phyloP scores from a whole-genome alignment of 2,888 invertebrate species.

The Homarus gammarus region DNA sequence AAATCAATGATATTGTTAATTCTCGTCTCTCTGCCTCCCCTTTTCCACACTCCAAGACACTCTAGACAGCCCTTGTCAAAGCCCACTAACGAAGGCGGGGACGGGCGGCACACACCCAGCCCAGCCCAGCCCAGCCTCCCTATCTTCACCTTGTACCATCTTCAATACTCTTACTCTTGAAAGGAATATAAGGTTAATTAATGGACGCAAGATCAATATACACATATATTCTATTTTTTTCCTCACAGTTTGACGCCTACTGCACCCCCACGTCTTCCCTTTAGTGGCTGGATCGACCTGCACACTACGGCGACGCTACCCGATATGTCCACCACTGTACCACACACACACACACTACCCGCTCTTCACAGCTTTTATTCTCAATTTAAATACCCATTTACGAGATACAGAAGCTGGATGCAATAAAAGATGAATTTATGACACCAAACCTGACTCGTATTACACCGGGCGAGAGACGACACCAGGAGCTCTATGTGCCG shows the following conservation, averaged over 20 bases:
- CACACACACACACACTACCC: too few relatives aligned
- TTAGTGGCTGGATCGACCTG: too few relatives aligned
- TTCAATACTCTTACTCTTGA: not conserved
- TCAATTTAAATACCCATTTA: too few relatives aligned
- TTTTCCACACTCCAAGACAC: not conserved
- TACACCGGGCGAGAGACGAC: too few relatives aligned
- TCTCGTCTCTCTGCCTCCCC: not conserved
- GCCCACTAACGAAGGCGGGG: not conserved
- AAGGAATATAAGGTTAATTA: not conserved
- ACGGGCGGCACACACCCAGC: not conserved
- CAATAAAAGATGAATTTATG: too few relatives aligned
- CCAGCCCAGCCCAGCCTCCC: not conserved
- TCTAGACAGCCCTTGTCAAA: not conserved
- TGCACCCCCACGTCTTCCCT: not conserved
- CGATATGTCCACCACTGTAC: too few relatives aligned
- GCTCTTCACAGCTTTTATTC: too few relatives aligned
- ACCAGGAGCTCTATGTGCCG: too few relatives aligned
- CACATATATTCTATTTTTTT: too few relatives aligned
- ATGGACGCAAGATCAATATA: not conserved
- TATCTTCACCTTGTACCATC: not conserved
- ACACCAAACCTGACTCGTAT: too few relatives aligned
- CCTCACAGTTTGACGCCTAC: not conserved
- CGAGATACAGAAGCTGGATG: too few relatives aligned
- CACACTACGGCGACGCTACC: too few relatives aligned
- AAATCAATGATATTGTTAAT: not conserved